phyloP scores from a whole-genome alignment of 2,888 invertebrate genomes.

The Ischnura elegans region DNA sequence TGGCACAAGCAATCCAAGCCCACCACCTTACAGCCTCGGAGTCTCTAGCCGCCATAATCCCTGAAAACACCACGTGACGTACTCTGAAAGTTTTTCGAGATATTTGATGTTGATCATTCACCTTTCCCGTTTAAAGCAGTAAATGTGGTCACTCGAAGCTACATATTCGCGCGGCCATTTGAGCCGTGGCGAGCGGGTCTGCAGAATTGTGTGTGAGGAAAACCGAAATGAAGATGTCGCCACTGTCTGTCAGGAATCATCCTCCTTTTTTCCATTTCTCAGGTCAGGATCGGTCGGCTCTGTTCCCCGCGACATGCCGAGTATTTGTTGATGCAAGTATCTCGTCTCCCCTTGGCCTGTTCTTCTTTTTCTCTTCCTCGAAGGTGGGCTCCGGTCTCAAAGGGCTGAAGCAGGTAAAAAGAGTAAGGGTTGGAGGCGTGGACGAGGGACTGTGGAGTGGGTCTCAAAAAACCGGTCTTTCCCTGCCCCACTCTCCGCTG shows the following conservation, averaged over 20 bases:
- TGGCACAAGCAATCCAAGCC: no score
- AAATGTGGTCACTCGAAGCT: background rate
- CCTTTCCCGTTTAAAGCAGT: background rate
- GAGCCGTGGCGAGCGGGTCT: background rate
- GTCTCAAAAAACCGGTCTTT: background rate
- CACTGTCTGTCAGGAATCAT: background rate
- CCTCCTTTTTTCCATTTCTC: background rate
- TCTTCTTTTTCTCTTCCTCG: background rate
- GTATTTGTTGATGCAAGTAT: background rate
- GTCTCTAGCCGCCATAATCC: no score
- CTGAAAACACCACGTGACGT: no score
- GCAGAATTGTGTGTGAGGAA: background rate
- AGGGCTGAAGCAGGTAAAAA: background rate
- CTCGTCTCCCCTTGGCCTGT: background rate
- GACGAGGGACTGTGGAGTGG: background rate
- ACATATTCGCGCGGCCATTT: background rate
- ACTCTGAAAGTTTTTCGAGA: no score
- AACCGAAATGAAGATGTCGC: conserved; percentile 28
- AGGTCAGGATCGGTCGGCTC: background rate
- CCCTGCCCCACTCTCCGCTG: background rate
- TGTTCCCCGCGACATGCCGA: background rate
- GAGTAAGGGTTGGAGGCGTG: background rate
- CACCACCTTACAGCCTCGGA: no score
- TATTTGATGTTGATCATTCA: no score
- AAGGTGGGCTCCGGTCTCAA: conserved; percentile 11